Evolutionary conservation across 2,888 invertebrate species (phyloP).

Genomic region (Agrochola lota): DNA sequence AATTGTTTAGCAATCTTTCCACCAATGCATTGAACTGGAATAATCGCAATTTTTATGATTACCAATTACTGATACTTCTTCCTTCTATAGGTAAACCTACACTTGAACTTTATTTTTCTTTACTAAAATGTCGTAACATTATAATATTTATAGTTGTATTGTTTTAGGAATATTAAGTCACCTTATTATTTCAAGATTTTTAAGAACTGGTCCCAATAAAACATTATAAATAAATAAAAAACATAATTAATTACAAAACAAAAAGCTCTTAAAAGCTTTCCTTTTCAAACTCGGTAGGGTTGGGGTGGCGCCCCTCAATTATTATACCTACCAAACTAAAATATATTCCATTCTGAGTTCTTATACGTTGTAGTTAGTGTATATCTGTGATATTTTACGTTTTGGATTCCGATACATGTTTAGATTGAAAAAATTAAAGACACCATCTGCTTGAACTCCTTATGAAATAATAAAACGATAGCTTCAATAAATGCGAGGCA

Average conservation of each 20-base stretch:
- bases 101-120: neutral
- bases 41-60: neutral
- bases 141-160: neutral
- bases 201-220: constrained; percentile 64
- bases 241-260: constrained; percentile 89
- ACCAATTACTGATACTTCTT: neutral
- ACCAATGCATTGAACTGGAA: neutral
- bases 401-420: constrained; percentile 18
- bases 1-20: neutral
- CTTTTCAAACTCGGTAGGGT: constrained; percentile 85
- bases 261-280: constrained; percentile 90
- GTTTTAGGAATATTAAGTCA: neutral
- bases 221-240: constrained; percentile 81
- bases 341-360: constrained; percentile 82
- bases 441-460: constrained; percentile 39
- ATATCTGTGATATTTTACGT: constrained; percentile 53
- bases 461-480: constrained; percentile 55
- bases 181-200: constrained; percentile 31
- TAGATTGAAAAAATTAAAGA: constrained; percentile 39
- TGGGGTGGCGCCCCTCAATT: constrained; percentile 88
- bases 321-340: constrained; percentile 85
- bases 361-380: constrained; percentile 69
- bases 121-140: neutral
- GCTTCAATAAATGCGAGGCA: constrained; percentile 52
- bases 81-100: neutral